Base-by-base conservation (phyloP, 35 echinoderm and acorn worm genomes). In the Strongylocentrotus purpuratus region DNA sequence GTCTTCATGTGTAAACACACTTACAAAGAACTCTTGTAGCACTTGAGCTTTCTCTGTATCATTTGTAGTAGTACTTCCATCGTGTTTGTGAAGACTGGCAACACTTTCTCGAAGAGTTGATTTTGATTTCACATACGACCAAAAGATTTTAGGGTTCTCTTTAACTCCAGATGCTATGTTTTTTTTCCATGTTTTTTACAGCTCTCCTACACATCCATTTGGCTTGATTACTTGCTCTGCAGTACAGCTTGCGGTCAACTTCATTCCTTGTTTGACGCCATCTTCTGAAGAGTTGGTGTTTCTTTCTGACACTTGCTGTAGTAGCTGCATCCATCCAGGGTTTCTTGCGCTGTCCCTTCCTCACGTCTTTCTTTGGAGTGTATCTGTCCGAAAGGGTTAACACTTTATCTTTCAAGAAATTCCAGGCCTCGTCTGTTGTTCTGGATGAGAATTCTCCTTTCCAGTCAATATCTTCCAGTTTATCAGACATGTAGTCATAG, bases 1-100 rank as follows among this genome's bases (percentile, higher is more conserved):
- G 31, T 95, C 47, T 87, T 97, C 96, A 4, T 87, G 61, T 47
- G 94, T 97, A 46, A 93, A 97, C 3, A 95, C 96, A 31, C 46
- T 70, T 46, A 85, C 5, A 55, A 97, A 97, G 32, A 95, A 95
- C 0, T 48, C 60, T 28, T 90, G 95, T 25, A 97, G 31, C 22
- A 95, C 65, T 14, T 97, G 33, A 52, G 94, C 47, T 88, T 90
- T 86, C 47, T 97, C 96, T 52, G 4, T 22, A 41, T 95, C 94
- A 33, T 4, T 95, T 4, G 35, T 28, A 15, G 88, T 93, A 28
- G 31, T 32, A 15, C 14, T 59, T 50, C 96, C 96, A 95, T 97
- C 88, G 20, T 46, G 28, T 85, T 91, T 95, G 8, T 52, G 45
- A 25, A 97, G 61, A 2, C 33, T 12, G 6, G 94, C 11, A 4